A percentile compares a stretch with the other conserved stretches of the same genome.
phyloP scores from a whole-genome alignment of 92 coral and sea anemone genomes.

The Diadumene lineata region DNA sequence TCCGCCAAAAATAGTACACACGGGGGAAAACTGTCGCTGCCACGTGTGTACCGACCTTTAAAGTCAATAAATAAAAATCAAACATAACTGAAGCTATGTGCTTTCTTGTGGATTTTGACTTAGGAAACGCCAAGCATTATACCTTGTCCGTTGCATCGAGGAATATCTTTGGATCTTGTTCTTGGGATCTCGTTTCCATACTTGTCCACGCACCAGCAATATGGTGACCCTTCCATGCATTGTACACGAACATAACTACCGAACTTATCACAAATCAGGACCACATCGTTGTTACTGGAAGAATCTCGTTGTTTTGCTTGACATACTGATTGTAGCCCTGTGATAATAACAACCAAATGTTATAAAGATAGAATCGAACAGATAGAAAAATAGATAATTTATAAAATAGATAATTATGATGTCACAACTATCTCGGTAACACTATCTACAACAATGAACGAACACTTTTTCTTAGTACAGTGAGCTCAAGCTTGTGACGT shows the following conservation, averaged over 20 bases:
- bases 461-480: no score
- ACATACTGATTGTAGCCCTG: constrained; percentile 26
- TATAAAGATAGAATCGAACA: neutral
- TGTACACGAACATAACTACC: constrained; percentile 85
- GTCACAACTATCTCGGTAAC: no score
- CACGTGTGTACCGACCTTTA: no score
- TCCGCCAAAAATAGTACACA: no score
- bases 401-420: no score
- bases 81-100: no score
- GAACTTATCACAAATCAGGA: constrained; percentile 48
- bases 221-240: constrained; percentile 74
- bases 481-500: no score
- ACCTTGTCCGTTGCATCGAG: constrained; percentile 33
- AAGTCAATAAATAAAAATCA: no score
- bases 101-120: neutral
- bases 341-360: neutral
- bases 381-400: neutral
- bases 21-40: no score
- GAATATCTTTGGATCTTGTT: constrained; percentile 62
- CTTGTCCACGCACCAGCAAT: constrained; percentile 94
- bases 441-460: no score
- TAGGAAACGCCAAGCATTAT: neutral
- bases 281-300: constrained; percentile 9
- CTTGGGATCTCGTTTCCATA: constrained; percentile 76
- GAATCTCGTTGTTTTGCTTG: constrained; percentile 20